Percentiles rank a stretch among this genome's conserved stretches.
Evolutionary conservation across 2,888 invertebrate genomes (phyloP).

Genomic region (Siphonodentalium dalli): DNA sequence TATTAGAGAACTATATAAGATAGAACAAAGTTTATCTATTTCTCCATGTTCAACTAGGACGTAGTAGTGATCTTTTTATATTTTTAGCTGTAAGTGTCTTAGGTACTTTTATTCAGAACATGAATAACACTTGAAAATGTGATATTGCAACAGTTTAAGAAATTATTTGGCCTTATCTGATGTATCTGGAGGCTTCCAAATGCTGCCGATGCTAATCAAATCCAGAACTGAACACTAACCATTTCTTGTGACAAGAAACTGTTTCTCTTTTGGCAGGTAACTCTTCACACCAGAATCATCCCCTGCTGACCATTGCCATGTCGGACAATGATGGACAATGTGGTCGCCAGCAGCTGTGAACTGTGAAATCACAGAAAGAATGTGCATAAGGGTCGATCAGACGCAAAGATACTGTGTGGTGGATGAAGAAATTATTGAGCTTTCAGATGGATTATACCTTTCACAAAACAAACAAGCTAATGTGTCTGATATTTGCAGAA

Average conservation of each 20-base stretch:
- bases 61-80: no score
- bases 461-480: not conserved
- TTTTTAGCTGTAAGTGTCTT: no score
- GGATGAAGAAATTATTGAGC: not conserved
- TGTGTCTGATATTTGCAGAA: no score
- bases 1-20: no score
- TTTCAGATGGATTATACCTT: not conserved
- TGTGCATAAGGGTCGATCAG: not conserved
- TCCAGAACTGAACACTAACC: conserved; percentile 51
- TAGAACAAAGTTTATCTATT: no score
- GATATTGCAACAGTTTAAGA: no score
- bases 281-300: conserved; percentile 87
- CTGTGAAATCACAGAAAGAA: conserved; percentile 58
- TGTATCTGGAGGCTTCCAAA: no score
- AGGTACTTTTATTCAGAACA: no score
- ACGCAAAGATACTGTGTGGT: not conserved
- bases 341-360: conserved; percentile 99
- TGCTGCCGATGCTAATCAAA: no score
- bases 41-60: no score
- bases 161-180: no score
- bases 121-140: no score
- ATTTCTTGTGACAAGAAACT: conserved; percentile 95
- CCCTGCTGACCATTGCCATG: conserved; percentile 97
- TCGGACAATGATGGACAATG: conserved; percentile 97
- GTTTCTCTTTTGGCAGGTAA: conserved; percentile 93